These are phyloP conservation scores for Trididemnum clinides DNA, from an alignment of 23 tunicate species.

Conservation along the genomic window DNA sequence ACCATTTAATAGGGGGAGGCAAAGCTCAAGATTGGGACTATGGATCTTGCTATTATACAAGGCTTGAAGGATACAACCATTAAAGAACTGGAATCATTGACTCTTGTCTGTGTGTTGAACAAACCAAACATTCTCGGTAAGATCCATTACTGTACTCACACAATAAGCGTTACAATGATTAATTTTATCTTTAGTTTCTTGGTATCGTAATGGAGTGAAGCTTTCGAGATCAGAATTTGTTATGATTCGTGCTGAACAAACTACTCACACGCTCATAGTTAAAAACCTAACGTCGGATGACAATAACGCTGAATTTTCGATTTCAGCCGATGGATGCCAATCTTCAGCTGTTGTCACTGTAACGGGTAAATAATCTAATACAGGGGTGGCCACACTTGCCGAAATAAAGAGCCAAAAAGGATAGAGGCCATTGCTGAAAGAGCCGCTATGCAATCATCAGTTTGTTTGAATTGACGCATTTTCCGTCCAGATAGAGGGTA, in stretches of 20 bases:
- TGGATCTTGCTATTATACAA: conserved; percentile 56
- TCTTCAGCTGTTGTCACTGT: conserved; percentile 60
- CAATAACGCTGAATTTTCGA: conserved; percentile 68
- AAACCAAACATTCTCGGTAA: conserved; percentile 74
- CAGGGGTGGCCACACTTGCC: no score
- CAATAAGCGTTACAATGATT: background rate
- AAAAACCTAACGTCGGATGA: conserved; percentile 68
- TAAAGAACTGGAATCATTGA: conserved; percentile 63
- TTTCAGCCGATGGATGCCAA: conserved; percentile 63
- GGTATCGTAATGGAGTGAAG: conserved; percentile 84
- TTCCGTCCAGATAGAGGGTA: no score
- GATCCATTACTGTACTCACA: no score
- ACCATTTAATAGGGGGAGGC: no score
- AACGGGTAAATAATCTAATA: conserved; percentile 74
- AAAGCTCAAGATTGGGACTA: conserved; percentile 37
- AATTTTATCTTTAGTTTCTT: conserved; percentile 53
- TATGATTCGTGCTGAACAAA: conserved; percentile 63
- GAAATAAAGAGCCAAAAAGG: no score
- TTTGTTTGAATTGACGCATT: no score
- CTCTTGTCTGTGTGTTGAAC: conserved; percentile 60
- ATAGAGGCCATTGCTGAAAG: no score
- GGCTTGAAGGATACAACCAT: conserved; percentile 36
- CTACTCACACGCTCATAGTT: conserved; percentile 50
- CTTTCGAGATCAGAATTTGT: conserved; percentile 61
- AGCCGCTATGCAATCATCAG: no score